Evolutionary conservation across 2,888 invertebrate genomes (phyloP).

Genomic region (Drosophila paranaensis): DNA sequence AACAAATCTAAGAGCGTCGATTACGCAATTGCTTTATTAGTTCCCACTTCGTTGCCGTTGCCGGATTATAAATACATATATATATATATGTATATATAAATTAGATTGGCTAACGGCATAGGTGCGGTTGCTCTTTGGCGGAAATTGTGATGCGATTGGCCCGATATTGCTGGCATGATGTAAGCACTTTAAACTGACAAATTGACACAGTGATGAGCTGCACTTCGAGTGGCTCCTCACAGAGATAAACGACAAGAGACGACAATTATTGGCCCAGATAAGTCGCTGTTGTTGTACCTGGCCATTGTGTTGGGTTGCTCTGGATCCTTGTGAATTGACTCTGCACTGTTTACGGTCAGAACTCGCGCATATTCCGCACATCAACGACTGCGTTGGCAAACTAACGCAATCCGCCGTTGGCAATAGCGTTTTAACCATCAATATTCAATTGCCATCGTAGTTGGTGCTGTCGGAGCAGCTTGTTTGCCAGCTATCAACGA

Average conservation of each 20-base stretch:
- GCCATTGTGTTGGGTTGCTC: constrained; percentile 32
- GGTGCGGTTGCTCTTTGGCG: constrained; percentile 22
- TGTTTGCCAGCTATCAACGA: constrained; percentile 49
- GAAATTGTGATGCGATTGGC: constrained; percentile 29
- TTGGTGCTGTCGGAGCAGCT: constrained; percentile 23
- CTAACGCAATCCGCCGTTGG: constrained; percentile 62
- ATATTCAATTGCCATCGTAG: constrained; percentile 60
- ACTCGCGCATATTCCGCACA: constrained; percentile 63
- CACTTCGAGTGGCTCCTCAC: constrained; percentile 13
- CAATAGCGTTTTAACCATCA: constrained; percentile 72
- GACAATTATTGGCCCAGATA: constrained; percentile 29
- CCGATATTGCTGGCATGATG: constrained; percentile 35
- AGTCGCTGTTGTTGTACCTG: constrained; percentile 35
- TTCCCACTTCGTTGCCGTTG: constrained; percentile 1
- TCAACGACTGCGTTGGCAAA: constrained; percentile 59
- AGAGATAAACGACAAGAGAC: constrained; percentile 14
- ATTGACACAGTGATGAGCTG: constrained; percentile 12
- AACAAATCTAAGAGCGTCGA: constrained; percentile 54
- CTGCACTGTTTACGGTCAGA: constrained; percentile 31
- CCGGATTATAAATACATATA: constrained; percentile 13
- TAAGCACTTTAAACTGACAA: constrained; percentile 38
- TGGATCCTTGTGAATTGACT: constrained; percentile 28
- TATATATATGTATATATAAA: constrained; percentile 4
- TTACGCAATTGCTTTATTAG: constrained; percentile 50
- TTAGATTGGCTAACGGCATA: neutral